Conservation (phyloP, 2,113 vertebrate species). For the Melierax canorus region DNA sequence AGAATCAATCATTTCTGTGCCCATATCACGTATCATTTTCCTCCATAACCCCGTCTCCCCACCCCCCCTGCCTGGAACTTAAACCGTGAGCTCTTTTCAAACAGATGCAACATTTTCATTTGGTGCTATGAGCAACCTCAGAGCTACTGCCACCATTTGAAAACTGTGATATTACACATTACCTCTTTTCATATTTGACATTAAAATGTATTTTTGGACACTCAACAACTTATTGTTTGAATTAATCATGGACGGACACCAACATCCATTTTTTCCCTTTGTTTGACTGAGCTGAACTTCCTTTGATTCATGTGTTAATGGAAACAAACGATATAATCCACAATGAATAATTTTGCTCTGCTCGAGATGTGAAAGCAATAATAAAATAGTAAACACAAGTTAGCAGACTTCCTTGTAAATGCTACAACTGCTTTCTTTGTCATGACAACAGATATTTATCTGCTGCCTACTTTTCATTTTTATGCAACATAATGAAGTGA, state of each 20-base stretch:
- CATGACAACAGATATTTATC: slow-evolving; percentile 50
- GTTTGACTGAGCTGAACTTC: slow-evolving; percentile 22
- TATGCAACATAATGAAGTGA: slow-evolving; percentile 13
- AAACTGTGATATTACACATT: neutral
- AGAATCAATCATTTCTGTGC: neutral
- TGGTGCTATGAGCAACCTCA: neutral
- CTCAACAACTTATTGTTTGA: slow-evolving; percentile 23
- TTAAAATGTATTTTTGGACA: slow-evolving; percentile 23
- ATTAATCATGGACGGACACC: slow-evolving; percentile 7
- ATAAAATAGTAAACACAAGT: slow-evolving; percentile 48
- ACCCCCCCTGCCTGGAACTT: neutral
- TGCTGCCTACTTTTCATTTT: slow-evolving; percentile 25
- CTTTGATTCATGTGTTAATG: slow-evolving; percentile 54
- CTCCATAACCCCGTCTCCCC: neutral
- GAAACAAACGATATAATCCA: slow-evolving; percentile 21
- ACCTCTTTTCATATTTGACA: neutral
- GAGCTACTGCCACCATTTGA: neutral
- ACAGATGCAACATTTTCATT: neutral
- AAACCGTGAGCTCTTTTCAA: neutral
- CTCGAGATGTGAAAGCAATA: slow-evolving; percentile 42
- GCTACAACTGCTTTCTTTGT: slow-evolving; percentile 42
- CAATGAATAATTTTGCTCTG: slow-evolving; percentile 45
- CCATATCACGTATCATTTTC: neutral
- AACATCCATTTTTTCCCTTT: neutral
- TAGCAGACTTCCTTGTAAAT: slow-evolving; percentile 24